Conservation (phyloP, 2,888 invertebrate species). For the Harpalus rufipes region DNA sequence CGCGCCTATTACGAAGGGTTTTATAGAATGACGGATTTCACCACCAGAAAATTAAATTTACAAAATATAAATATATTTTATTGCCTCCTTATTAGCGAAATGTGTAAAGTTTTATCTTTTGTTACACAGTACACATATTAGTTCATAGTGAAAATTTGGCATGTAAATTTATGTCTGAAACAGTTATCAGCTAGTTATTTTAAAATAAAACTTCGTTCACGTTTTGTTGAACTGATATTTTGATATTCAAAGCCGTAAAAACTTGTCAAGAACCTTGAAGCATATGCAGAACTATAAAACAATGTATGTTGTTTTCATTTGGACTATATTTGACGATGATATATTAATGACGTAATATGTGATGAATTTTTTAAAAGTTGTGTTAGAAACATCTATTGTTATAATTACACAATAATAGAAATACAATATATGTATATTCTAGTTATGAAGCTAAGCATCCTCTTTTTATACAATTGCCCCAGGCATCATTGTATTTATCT, state of each 20-base stretch:
- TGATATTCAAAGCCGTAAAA: neutral
- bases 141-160: neutral
- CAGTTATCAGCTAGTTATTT: neutral
- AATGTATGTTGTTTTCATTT: constrained; percentile 6
- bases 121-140: neutral
- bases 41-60: no score
- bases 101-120: neutral
- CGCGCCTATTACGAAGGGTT: no score
- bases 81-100: neutral
- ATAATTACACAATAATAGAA: constrained; percentile 9
- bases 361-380: constrained; percentile 35
- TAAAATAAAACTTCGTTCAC: neutral
- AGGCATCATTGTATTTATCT: constrained; percentile 31
- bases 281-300: constrained; percentile 4
- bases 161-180: neutral
- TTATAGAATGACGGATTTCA: no score
- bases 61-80: neutral
- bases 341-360: constrained; percentile 41
- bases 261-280: constrained; percentile 37
- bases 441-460: neutral
- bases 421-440: neutral
- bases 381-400: neutral
- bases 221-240: neutral
- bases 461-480: constrained; percentile 43
- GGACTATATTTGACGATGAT: constrained; percentile 46